phyloP scores from a whole-genome alignment of 2,113 vertebrate species.

The Oncorhynchus masou region DNA sequence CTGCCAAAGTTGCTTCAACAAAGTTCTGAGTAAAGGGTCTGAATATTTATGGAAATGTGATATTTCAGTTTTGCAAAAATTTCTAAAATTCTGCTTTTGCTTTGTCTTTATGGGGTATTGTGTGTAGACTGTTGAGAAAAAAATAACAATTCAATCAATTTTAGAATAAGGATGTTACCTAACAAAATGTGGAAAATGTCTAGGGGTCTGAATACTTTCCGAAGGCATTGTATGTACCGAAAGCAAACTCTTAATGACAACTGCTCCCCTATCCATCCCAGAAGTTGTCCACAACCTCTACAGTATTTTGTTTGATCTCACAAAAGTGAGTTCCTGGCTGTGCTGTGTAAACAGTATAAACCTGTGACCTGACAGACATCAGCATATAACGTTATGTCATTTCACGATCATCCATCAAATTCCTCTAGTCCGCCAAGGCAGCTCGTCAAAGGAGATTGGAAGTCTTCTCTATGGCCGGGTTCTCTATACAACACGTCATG shows the following conservation, averaged over 20 bases:
- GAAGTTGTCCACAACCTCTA: constrained; percentile 28
- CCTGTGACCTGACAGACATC: no score
- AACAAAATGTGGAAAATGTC: no score
- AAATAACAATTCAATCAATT: no score
- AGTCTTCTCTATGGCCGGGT: constrained; percentile 39
- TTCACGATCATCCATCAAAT: constrained; percentile 44
- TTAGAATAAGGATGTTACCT: no score
- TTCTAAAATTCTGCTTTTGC: no score
- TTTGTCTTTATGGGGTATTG: no score
- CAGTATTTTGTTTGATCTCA: constrained; percentile 23
- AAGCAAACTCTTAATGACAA: constrained; percentile 9
- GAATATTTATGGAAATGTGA: no score
- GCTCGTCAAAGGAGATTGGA: constrained; percentile 61
- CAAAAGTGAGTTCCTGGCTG: constrained; percentile 44
- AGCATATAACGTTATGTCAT: constrained; percentile 61
- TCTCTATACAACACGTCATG: constrained; percentile 50
- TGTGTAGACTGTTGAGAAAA: no score
- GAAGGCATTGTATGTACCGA: not conserved
- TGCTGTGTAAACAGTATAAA: constrained; percentile 37
- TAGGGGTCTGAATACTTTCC: no score
- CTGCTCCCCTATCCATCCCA: constrained; percentile 18
- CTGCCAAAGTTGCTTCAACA: no score
- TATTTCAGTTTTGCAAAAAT: no score
- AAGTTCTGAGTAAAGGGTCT: no score
- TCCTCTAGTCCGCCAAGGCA: constrained; percentile 54